Percentiles rank a stretch among this genome's conserved stretches.
Conservation (phyloP, 2,113 vertebrate species). For the Pavo muticus region DNA sequence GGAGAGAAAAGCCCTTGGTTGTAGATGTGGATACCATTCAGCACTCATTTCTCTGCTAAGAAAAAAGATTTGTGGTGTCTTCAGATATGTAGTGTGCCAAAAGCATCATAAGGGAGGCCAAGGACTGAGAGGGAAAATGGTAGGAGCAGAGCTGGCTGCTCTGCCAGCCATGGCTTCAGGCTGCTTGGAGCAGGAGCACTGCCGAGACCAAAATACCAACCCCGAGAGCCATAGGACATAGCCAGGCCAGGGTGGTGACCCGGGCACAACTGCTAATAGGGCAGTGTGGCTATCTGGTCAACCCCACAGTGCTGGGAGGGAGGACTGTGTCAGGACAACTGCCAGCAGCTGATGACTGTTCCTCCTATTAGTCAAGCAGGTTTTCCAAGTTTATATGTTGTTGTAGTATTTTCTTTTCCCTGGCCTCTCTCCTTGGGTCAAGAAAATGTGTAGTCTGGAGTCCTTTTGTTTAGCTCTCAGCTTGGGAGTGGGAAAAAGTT, state of each 20-base stretch:
- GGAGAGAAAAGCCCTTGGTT: not conserved
- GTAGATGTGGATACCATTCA: not conserved
- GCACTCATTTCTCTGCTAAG: not conserved
- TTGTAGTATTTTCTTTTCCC: not conserved
- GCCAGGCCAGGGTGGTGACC: not conserved
- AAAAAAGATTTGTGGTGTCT: not conserved
- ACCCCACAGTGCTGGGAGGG: not conserved
- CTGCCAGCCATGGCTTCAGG: not conserved
- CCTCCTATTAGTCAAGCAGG: not conserved
- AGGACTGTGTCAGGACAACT: not conserved
- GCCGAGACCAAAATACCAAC: not conserved
- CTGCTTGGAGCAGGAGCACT: not conserved
- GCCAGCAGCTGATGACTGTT: not conserved
- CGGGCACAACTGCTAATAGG: not conserved
- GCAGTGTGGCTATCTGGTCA: not conserved
- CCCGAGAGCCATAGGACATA: fast-evolving
- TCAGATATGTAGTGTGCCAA: not conserved
- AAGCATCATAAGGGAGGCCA: not conserved
- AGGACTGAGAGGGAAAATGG: not conserved
- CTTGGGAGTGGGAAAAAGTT: conserved; percentile 48
- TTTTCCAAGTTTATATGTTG: conserved; percentile 52
- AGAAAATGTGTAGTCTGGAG: conserved; percentile 65
- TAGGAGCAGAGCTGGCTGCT: not conserved
- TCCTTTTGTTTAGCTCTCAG: conserved; percentile 59
- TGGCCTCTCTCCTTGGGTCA: conserved; percentile 29